Conservation (phyloP, 2,113 vertebrate genomes). For the Lophochroa leadbeateri region DNA sequence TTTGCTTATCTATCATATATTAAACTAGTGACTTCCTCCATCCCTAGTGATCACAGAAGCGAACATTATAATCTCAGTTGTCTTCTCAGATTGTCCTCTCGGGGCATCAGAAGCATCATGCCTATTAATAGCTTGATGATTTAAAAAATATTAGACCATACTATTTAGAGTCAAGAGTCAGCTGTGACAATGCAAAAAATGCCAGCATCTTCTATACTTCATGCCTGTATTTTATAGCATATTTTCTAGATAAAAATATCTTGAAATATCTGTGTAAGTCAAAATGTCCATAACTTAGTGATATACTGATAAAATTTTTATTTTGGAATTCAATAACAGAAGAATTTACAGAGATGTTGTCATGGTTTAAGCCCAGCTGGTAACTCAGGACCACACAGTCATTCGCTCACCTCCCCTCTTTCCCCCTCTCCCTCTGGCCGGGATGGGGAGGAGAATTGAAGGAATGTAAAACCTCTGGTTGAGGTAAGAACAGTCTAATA, state of each 20-base stretch:
- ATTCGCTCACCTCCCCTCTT: neutral
- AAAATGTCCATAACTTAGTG: neutral
- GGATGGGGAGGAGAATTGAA: neutral
- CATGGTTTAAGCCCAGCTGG: neutral
- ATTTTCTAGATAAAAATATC: neutral
- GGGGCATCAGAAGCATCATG: neutral
- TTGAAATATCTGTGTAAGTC: neutral
- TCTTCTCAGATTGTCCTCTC: neutral
- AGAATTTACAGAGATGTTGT: neutral
- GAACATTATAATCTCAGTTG: neutral
- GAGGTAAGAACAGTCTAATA: too few relatives aligned
- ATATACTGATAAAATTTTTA: neutral
- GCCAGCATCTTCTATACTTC: neutral
- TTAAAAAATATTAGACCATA: neutral
- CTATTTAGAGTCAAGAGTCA: neutral
- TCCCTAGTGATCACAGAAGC: neutral
- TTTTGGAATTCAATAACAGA: neutral
- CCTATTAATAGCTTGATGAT: neutral
- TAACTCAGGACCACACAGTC: neutral
- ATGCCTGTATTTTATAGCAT: neutral
- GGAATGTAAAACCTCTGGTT: neutral
- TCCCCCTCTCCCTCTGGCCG: neutral
- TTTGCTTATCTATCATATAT: neutral
- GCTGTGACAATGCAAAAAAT: neutral
- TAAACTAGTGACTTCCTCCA: neutral